These are phyloP conservation scores for Notiomystis cincta DNA, from an alignment of 2,113 vertebrate species.

Conservation along the genomic window DNA sequence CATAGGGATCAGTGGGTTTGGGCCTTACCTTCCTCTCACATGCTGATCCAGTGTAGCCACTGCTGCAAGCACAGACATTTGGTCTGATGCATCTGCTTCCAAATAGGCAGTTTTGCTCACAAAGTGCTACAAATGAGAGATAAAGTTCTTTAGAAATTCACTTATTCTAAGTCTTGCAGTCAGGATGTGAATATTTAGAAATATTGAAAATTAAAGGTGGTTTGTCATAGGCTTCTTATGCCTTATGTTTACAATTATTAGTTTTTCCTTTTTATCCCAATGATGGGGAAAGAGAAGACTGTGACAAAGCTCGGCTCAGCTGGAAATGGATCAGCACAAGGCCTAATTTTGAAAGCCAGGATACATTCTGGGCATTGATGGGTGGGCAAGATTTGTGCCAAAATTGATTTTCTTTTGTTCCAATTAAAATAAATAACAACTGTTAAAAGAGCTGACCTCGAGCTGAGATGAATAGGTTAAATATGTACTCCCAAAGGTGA, in stretches of 20 bases:
- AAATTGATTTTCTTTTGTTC: slow-evolving; percentile 7
- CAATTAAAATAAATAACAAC: not conserved
- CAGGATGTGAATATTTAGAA: not conserved
- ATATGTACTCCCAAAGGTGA: not conserved
- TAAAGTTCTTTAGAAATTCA: not conserved
- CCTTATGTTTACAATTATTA: not conserved
- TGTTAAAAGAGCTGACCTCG: not conserved
- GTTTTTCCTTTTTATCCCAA: not conserved
- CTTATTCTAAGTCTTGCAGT: not conserved
- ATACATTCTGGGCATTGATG: not conserved
- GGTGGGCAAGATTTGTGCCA: not conserved
- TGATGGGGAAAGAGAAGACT: not conserved
- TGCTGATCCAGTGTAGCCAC: slow-evolving; percentile 48
- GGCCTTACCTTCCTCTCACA: slow-evolving; percentile 67
- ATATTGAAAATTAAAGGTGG: not conserved
- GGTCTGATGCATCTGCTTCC: slow-evolving; percentile 70
- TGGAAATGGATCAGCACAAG: not conserved
- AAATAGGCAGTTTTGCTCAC: slow-evolving; percentile 69
- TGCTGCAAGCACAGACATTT: slow-evolving; percentile 75
- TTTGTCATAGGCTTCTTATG: not conserved
- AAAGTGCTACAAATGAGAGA: not conserved
- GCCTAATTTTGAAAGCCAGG: not conserved
- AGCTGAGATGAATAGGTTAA: not conserved
- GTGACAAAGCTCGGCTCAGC: not conserved
- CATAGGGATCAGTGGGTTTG: not conserved